These are phyloP conservation scores for Sciurus carolinensis DNA, from an alignment of 2,797 vertebrate genomes.

Conservation along the genomic window DNA sequence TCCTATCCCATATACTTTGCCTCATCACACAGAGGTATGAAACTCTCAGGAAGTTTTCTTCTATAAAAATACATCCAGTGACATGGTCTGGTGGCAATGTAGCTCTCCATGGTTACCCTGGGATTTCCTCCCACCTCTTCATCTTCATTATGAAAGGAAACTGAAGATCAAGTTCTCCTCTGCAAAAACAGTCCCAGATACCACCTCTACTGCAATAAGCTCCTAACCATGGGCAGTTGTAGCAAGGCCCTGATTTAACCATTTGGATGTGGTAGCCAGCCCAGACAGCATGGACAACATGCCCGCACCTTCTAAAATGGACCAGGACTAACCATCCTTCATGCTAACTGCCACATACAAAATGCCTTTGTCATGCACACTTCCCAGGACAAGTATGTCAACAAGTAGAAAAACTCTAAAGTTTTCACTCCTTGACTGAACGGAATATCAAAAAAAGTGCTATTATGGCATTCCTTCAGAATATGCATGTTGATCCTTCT, in stretches of 20 bases:
- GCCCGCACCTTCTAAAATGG: accelerated
- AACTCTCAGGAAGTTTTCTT: neutral
- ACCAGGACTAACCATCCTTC: neutral
- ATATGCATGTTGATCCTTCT: slow-evolving; percentile 9
- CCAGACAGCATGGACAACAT: neutral
- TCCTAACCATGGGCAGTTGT: neutral
- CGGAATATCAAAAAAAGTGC: slow-evolving; percentile 11
- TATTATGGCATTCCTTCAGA: slow-evolving; percentile 63
- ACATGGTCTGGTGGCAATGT: too few species aligned
- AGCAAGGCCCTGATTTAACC: neutral
- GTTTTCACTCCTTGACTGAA: slow-evolving; percentile 69
- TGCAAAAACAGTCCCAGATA: neutral
- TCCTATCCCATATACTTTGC: neutral
- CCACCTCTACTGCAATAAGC: neutral
- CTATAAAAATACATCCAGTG: neutral
- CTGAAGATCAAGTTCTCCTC: neutral
- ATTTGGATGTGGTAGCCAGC: neutral
- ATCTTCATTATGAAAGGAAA: neutral
- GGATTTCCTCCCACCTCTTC: neutral
- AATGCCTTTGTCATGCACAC: slow-evolving; percentile 31
- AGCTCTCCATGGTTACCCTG: neutral
- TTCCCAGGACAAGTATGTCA: slow-evolving; percentile 47
- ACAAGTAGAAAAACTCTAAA: slow-evolving; percentile 34
- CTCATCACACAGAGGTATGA: neutral
- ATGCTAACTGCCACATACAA: slow-evolving; percentile 68